Evolutionary conservation across 2,888 invertebrate genomes (phyloP), one percentile per base, ranked within the genome.

Genomic region (Deladenus siricidicola): DNA sequence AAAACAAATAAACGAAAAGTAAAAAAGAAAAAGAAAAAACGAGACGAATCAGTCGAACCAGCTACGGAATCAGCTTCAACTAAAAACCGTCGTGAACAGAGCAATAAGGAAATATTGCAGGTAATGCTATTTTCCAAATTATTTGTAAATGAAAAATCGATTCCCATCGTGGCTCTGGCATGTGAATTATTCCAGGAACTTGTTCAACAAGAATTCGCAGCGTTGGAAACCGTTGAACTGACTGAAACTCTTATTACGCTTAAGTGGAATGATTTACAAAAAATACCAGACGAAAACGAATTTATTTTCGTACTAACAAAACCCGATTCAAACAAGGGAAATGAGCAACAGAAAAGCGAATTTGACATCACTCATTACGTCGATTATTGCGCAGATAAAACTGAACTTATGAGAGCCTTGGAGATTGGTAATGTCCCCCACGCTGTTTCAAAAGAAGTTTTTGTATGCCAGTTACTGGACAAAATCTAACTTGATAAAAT

Each of bases 261-360:
- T 17, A 52, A 51, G 24, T 52, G 53, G 66, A 28, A 52, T 44
- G 43, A 42, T 24, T n/a, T 29, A 43, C 17, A 44, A 24, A 26
- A 34, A 43, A 48, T 60, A 21, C 63, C 65, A 2, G 17, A 53
- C 19, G 66, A 56, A 24, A 47, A 10, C 47, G 68, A 66, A 45
- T 66, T 69, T 48, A 58, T 66, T 4, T 66, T 60, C 54, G 45
- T 66, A 19, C 55, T 59, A 34, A 56, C 60, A 17, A 34, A 64
- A 17, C 51, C 59, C 50, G 10, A 26, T 6, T 53, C 55, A 30
- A 53, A 47, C 19, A 56, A 21, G 14, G 39, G 8, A 14, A 34
- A 34, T 34, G 39, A 34, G 17, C 34, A 23, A 4, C 60, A 56
- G 47, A 60, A 34, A 45, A 65, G 60, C 49, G 68, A 66, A 23